A percentile compares a stretch with the other conserved stretches of the same genome.
Conservation (phyloP, 2,888 invertebrate species). For the Ametastegia equiseti region DNA sequence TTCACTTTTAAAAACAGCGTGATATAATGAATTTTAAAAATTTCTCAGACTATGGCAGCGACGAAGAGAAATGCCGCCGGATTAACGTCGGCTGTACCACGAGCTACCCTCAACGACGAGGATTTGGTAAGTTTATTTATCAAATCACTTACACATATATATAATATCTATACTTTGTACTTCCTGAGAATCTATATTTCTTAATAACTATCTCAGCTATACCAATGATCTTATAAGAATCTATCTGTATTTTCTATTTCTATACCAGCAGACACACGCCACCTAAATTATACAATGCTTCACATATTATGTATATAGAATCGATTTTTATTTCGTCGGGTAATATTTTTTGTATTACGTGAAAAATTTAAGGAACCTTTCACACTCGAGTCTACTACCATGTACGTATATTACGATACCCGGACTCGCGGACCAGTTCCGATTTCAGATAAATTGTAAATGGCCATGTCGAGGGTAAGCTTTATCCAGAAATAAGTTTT, state of each 20-base stretch:
- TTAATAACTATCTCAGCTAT: background rate
- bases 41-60: conserved; percentile 97
- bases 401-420: background rate
- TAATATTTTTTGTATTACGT: conserved; percentile 17
- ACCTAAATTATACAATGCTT: background rate
- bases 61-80: conserved; percentile 98
- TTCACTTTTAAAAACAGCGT: background rate
- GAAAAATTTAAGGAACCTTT: conserved; percentile 14
- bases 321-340: conserved; percentile 34
- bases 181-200: conserved; percentile 15
- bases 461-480: conserved; percentile 47
- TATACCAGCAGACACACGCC: background rate
- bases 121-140: conserved; percentile 90
- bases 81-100: conserved; percentile 96
- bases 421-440: background rate
- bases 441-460: conserved; percentile 50
- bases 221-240: background rate
- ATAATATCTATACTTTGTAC: too few relatives aligned
- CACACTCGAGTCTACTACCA: background rate
- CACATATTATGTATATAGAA: background rate
- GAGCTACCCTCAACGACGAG: conserved; percentile 98
- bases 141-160: too few relatives aligned
- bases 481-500: conserved; percentile 47
- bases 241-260: conserved; percentile 16
- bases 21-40: conserved; percentile 64